phyloP scores from a whole-genome alignment of 2,888 invertebrate genomes.

The Hirtodrosophila alboralis region DNA sequence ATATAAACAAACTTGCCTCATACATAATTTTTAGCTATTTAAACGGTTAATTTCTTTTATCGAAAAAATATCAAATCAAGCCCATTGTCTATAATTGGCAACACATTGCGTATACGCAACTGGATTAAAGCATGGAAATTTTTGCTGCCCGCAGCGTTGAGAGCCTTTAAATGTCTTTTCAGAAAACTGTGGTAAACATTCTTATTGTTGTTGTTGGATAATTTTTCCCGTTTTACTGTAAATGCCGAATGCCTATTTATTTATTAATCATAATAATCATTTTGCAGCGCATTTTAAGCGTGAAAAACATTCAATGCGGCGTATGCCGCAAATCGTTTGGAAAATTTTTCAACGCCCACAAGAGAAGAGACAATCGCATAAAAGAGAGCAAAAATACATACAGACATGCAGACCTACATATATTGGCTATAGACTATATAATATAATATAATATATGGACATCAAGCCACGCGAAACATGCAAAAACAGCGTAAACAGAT shows the following conservation, averaged over 20 bases:
- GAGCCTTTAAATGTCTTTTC: conserved; percentile 46
- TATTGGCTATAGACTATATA: conserved; percentile 1
- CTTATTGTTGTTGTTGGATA: conserved; percentile 3
- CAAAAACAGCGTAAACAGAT: conserved; percentile 44
- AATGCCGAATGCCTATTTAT: conserved; percentile 57
- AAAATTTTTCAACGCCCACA: conserved; percentile 60
- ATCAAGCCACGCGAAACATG: conserved; percentile 17
- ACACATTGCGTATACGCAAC: conserved; percentile 73
- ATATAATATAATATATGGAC: conserved; percentile 18
- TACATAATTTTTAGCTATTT: too few species aligned
- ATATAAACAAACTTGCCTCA: too few species aligned
- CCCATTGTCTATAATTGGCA: conserved; percentile 64
- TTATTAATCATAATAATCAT: conserved; percentile 80
- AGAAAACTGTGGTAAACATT: conserved; percentile 24
- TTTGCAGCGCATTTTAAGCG: conserved; percentile 76
- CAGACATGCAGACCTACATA: not conserved
- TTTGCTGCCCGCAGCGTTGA: conserved; percentile 41
- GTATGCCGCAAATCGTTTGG: conserved; percentile 76
- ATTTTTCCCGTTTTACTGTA: not conserved
- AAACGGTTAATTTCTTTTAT: too few species aligned
- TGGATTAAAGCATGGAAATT: conserved; percentile 48
- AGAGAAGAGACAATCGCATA: conserved; percentile 39
- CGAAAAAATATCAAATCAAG: not conserved
- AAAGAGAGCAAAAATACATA: conserved; percentile 25
- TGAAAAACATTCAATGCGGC: conserved; percentile 79